Evolutionary conservation across 2,113 vertebrate genomes (phyloP), one percentile per base, ranked within the genome.

Genomic region (Sebastes schlegelii): DNA sequence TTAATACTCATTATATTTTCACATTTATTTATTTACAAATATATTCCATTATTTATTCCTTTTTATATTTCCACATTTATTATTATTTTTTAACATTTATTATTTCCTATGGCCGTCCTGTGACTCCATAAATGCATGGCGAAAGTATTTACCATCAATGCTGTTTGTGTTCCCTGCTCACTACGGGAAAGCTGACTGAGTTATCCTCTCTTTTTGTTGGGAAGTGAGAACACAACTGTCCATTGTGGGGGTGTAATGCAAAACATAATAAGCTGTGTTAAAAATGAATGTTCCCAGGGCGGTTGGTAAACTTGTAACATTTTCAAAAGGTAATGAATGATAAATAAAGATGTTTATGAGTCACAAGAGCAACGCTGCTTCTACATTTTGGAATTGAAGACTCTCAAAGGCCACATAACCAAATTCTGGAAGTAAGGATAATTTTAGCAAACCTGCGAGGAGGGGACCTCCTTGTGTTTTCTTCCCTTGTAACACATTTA

Each of bases 251-350:
- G n/a, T 77, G 23, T 51, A 58, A 45, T 63, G 26, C 42, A 77
- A 66, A 68, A 26, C 19, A 69, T 48, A 49, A 66, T 72, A 71
- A 65, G 8, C 13, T 7, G 7, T 52, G n/a, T 17, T 58, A 21
- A 54, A 71, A 54, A 75, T 19, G 10, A 45, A 6, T 74, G 46
- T 17, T 80, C 80, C 62, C 49, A 48, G 51, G 42, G 55, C 21
- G 23, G 45, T 14, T 14, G 64, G 51, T 60, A 49, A 77, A 79
- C 43, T 11, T 76, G 17, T 42, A 72, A 79, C 60, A 67, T 72
- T 82, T 76, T n/a, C 52, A 67, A 69, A 86, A 65, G 49, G 43
- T 77, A 48, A 63, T 80, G 64, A 64, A 77, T 64, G 83, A 83
- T 76, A 51, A 55, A 77, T 58, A 79, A 83, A 80, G 21, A 48